phyloP scores from a whole-genome alignment of 2,888 invertebrate species.

The Eurois occulta region DNA sequence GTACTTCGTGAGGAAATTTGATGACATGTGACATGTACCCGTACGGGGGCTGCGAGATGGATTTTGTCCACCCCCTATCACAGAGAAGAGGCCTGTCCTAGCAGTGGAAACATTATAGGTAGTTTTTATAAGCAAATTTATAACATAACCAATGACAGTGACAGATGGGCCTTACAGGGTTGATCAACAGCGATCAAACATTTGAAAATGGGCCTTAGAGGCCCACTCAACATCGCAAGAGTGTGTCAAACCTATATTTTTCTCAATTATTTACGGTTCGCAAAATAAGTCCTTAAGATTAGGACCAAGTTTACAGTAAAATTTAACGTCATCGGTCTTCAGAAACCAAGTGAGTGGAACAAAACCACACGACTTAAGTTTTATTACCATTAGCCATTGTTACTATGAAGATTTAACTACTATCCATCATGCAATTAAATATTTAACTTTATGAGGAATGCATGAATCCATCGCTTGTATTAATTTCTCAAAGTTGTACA shows the following conservation, averaged over 20 bases:
- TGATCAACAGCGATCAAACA: too few relatives aligned
- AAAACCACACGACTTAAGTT: background rate
- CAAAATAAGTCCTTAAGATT: background rate
- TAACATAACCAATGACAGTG: too few relatives aligned
- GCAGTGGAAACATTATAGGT: background rate
- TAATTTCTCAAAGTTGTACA: conserved; percentile 6
- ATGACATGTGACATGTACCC: background rate
- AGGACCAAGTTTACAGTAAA: background rate
- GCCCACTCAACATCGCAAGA: too few relatives aligned
- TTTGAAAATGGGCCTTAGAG: too few relatives aligned
- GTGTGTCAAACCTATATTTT: background rate
- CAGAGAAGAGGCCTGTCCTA: background rate
- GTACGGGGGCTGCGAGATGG: background rate
- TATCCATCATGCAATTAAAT: background rate
- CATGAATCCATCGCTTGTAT: background rate
- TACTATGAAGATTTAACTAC: background rate
- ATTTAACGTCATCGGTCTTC: background rate
- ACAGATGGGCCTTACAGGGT: too few relatives aligned
- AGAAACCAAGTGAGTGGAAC: background rate
- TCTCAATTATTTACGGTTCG: background rate
- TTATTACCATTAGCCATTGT: conserved; percentile 5
- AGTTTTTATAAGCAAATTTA: too few relatives aligned
- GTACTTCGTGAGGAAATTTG: background rate
- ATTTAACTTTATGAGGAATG: background rate
- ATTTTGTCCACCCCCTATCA: background rate